phyloP scores from a whole-genome alignment of 2,797 vertebrate genomes.

The Spatula versicolor region DNA sequence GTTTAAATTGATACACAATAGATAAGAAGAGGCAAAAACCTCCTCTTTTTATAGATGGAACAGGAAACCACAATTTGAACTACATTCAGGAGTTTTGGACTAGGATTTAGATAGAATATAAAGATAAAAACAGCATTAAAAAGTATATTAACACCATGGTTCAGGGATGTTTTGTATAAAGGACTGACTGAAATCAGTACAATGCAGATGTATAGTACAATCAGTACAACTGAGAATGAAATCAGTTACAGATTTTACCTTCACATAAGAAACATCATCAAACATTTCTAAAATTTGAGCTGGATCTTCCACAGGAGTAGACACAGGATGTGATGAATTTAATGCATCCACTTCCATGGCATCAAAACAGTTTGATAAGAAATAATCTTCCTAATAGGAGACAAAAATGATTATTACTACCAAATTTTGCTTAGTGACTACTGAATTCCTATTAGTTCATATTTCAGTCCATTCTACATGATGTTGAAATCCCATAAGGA shows the following conservation, averaged over 20 bases:
- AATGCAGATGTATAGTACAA: not conserved
- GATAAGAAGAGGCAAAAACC: not conserved
- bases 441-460: not conserved
- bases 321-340: slow-evolving; percentile 91
- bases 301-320: slow-evolving; percentile 87
- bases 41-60: not conserved
- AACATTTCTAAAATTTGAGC: slow-evolving; percentile 94
- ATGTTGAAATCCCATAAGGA: not conserved
- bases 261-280: slow-evolving; percentile 91
- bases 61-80: not conserved
- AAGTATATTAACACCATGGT: no score
- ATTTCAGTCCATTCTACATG: not conserved
- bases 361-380: slow-evolving; percentile 87
- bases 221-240: not conserved
- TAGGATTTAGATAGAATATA: not conserved
- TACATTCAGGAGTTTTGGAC: not conserved
- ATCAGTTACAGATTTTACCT: slow-evolving; percentile 77
- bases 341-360: slow-evolving; percentile 92
- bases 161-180: rapidly evolving
- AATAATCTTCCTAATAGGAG: slow-evolving; percentile 84
- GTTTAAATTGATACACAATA: not conserved
- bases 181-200: not conserved
- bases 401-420: not conserved
- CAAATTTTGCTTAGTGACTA: not conserved
- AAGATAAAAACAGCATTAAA: not conserved